Base-by-base conservation (phyloP, 2,113 vertebrate genomes). In the Gymnocephalus cernua region DNA sequence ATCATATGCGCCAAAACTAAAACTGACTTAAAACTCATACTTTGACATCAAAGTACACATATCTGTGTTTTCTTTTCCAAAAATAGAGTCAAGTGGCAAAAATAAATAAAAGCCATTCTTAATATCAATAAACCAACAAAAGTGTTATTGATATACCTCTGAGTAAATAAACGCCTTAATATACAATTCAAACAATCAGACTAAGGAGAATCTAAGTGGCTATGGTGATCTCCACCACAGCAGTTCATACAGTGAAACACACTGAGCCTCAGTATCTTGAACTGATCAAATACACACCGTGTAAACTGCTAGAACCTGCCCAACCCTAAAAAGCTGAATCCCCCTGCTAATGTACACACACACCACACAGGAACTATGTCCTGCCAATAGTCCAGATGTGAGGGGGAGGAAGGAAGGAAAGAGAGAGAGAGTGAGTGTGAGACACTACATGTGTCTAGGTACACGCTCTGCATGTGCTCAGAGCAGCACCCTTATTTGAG, bases 371-470 rank as follows among this genome's bases (percentile, higher is more conserved):
- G 90, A 93, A 90, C 82, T 80, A 32, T 38, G 66, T 25, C 64
- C 81, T 92, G 91, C 90, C 93, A 94, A 79, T 56, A 78, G 12
- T 84, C 84, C 94, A 95, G 93, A 96, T 95, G 93, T 94, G 92
- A 87, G 90, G 91, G 91, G 93, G 93, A 82, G 86, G 88, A 91
- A 85, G 72, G 81, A 85, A 87, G n/a, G 38, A 48, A 51, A 38
- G 35, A 45, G 76, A 23, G 66, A 47, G 45, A 25, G 41, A 41
- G 16, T 51, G 71, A 67, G 47, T 14, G 48, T 75, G 77, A 82
- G 63, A 69, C 41, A 50, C 15, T 70, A 27, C 35, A 67, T 50
- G 56, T 81, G 79, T 82, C 44, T 2, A 14, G 57, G 63, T 53
- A 66, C 63, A n/a, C 16, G 9, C 51, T 21, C 62, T 74, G 85